Evolutionary conservation across 1,140 invertebrate genomes (phyloP).

Genomic region (Drosophila santomea): DNA sequence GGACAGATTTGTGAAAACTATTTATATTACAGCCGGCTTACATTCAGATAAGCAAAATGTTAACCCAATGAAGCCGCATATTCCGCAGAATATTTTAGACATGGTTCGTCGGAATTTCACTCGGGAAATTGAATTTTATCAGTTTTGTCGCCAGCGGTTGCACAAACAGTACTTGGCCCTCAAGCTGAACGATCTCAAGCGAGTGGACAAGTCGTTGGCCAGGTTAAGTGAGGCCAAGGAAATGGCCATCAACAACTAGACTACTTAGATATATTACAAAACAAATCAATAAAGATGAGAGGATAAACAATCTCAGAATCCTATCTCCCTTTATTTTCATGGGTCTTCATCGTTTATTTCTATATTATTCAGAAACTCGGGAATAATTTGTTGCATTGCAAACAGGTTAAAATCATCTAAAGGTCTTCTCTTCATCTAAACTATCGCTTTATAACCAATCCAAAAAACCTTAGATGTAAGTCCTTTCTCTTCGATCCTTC

Average conservation of each 20-base stretch:
- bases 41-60: conserved; percentile 44
- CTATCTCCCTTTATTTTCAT: neutral
- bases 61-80: conserved; percentile 89
- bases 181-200: conserved; percentile 71
- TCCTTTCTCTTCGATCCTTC: neutral
- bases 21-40: conserved; percentile 85
- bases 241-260: conserved; percentile 50
- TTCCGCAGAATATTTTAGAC: conserved; percentile 92
- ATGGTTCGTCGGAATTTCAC: conserved; percentile 94
- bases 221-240: conserved; percentile 35
- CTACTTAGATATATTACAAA: conserved; percentile 4
- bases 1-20: neutral
- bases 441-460: conserved; percentile 30
- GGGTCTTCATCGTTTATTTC: neutral
- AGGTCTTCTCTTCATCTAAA: neutral
- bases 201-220: conserved; percentile 53
- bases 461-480: neutral
- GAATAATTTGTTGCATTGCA: neutral
- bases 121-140: conserved; percentile 95
- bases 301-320: neutral
- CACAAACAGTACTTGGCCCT: conserved; percentile 91
- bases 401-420: neutral
- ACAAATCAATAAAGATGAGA: conserved; percentile 21
- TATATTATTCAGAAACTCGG: neutral
- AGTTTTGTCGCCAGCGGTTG: conserved; percentile 94